A percentile compares a stretch with the other conserved stretches of the same genome.
Conservation (phyloP, 2,888 invertebrate genomes). For the Agriopis marginaria region DNA sequence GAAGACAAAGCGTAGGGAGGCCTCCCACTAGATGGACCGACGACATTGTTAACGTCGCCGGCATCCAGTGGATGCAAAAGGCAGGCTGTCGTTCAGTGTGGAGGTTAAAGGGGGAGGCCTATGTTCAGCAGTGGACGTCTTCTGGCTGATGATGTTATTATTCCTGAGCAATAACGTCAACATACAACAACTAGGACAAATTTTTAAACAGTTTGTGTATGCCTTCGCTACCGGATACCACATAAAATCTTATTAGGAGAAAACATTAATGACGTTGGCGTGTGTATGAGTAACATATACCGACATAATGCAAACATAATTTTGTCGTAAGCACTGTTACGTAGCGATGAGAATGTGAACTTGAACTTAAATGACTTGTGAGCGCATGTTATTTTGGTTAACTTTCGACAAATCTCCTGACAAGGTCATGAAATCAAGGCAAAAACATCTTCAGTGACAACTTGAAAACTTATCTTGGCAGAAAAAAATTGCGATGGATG, state of each 20-base stretch:
- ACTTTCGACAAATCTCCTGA: neutral
- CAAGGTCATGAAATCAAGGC: neutral
- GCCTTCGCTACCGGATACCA: neutral
- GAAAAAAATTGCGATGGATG: no score
- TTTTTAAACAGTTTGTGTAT: neutral
- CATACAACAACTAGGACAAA: neutral
- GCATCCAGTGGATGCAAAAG: no score
- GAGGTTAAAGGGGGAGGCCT: no score
- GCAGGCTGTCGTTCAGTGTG: no score
- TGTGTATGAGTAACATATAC: slow-evolving; percentile 5
- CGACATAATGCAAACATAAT: neutral
- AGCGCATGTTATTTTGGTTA: neutral
- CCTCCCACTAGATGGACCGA: no score
- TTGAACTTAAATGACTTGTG: slow-evolving; percentile 15
- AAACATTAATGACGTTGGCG: neutral
- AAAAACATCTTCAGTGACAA: neutral
- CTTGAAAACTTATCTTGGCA: no score
- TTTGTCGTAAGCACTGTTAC: slow-evolving; percentile 6
- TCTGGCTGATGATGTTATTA: no score
- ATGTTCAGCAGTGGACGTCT: no score
- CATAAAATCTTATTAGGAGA: neutral
- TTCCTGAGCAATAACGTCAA: neutral
- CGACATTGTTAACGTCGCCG: no score
- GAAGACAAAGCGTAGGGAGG: no score
- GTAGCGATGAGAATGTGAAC: slow-evolving; percentile 15